Evolutionary conservation across 2,113 vertebrate genomes (phyloP), one percentile per base, ranked within the genome.

Genomic region (Acrocephalus arundinaceus): DNA sequence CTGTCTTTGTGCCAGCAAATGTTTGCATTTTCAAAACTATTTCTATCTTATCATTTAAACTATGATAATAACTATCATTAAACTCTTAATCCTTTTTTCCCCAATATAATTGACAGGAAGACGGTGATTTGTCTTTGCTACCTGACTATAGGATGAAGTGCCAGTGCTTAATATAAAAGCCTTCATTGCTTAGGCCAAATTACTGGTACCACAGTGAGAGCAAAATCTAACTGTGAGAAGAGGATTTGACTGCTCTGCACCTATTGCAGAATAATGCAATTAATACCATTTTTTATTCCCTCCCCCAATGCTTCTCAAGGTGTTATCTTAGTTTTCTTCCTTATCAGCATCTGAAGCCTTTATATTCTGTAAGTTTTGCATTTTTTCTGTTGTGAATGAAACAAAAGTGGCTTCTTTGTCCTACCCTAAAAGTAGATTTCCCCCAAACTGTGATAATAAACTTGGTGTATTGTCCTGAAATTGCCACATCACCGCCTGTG

Each of bases 21-120:
- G 15, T 95, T 96, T 95, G 70, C 73, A 94, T 90, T 91, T 90
- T 77, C 77, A 75, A 87, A 46, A 39, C 57, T 85, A 27, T 85
- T 92, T 78, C 77, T 89, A 68, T 79, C 39, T 51, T 66, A 62
- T 62, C 0, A 54, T 90, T 87, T 92, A 75, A 90, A 89, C 23
- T 54, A 11, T n/a, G 37, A 39, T 39, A 10, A 39, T 39, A 39
- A 39, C 37, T 39, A 39, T 39, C 37, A 39, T 39, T 39, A 39
- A 78, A 45, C 76, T 78, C 35, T 92, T 93, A 89, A 94, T 85
- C 70, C 37, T 9, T 82, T 83, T 78, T 71, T 33, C 2, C 20
- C 11, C 16, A 14, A 17, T 57, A 30, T 65, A 10, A 28, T 70
- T 81, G 59, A 75, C 65, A 84, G 25, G 15, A 92, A 78, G 58